Conservation (phyloP, 92 coral and sea anemone species). For the Pocillopora grandis region DNA sequence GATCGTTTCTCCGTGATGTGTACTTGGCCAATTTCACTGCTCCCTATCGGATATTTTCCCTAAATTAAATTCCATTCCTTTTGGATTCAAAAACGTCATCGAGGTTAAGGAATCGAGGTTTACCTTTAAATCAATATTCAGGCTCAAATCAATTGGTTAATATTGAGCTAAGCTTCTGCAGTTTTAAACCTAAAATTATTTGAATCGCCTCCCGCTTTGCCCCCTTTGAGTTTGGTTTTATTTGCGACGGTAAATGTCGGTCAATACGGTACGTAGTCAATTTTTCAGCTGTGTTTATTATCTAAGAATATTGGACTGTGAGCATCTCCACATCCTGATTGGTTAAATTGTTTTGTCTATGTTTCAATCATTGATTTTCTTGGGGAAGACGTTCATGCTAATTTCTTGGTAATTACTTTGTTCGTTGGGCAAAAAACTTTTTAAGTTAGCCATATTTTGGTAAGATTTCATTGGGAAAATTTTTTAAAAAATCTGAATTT, state of each 20-base stretch:
- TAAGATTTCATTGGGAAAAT: too few relatives aligned
- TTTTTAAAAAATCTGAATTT: too few relatives aligned
- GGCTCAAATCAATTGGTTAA: neutral
- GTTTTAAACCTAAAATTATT: neutral
- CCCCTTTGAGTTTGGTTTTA: neutral
- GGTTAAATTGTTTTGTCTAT: too few relatives aligned
- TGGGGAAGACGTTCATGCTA: too few relatives aligned
- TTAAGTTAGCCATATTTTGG: too few relatives aligned
- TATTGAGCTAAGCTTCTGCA: neutral
- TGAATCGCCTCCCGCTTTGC: neutral
- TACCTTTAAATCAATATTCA: neutral
- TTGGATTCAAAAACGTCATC: too few relatives aligned
- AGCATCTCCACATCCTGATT: too few relatives aligned
- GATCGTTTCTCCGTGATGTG: too few relatives aligned
- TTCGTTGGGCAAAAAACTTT: too few relatives aligned
- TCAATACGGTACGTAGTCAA: neutral
- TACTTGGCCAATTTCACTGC: neutral
- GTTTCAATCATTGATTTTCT: too few relatives aligned
- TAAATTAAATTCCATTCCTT: neutral
- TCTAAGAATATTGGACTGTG: neutral
- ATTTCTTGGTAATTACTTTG: too few relatives aligned
- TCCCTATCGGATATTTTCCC: neutral
- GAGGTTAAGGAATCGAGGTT: neutral
- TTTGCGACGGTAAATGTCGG: neutral
- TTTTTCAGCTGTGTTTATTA: neutral